Evolutionary conservation across 1,140 invertebrate species (phyloP).

Genomic region (Microvelia longipes): DNA sequence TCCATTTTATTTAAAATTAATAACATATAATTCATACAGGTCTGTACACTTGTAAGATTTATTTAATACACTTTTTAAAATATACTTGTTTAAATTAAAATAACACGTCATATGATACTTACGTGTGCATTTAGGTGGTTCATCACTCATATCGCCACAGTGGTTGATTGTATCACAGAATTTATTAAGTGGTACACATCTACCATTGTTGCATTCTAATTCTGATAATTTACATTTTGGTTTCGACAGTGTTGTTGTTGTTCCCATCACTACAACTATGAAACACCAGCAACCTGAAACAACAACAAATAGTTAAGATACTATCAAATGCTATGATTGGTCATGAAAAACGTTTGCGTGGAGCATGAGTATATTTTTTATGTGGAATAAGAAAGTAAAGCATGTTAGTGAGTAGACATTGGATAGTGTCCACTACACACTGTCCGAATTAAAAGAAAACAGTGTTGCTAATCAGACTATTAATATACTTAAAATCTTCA

Average conservation of each 20-base stretch:
- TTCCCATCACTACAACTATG: not conserved
- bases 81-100: no score
- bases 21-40: not conserved
- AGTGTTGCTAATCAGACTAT: no score
- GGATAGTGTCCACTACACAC: no score
- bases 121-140: constrained; percentile 73
- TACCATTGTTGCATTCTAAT: constrained; percentile 59
- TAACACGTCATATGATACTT: no score
- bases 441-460: no score
- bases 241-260: not conserved
- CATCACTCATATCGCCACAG: constrained; percentile 70
- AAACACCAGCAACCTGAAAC: not conserved
- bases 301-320: not conserved
- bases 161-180: constrained; percentile 71
- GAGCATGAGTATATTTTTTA: not conserved
- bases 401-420: not conserved
- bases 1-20: not conserved
- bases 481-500: no score
- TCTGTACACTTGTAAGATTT: not conserved
- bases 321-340: not conserved
- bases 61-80: no score
- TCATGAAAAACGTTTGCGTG: not conserved
- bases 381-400: not conserved
- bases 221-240: constrained; percentile 54
- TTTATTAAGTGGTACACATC: constrained; percentile 60